phyloP scores from a whole-genome alignment of 2,888 invertebrate genomes.

The Lordiphosa fenestrarum region DNA sequence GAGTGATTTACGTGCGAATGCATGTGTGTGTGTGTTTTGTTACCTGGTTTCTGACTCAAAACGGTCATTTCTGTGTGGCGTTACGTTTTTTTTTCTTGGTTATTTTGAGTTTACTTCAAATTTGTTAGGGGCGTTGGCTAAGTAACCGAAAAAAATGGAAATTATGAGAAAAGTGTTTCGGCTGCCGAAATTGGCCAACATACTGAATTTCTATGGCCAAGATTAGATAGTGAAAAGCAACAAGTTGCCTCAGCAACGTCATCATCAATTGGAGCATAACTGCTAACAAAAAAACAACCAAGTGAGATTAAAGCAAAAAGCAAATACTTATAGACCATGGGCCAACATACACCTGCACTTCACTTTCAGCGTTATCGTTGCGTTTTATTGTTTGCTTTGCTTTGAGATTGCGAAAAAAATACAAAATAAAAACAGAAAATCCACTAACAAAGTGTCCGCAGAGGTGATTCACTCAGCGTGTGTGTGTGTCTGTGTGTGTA shows the following conservation, averaged over 20 bases:
- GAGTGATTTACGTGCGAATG: conserved; percentile 6
- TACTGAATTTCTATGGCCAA: conserved; percentile 21
- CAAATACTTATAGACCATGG: conserved; percentile 34
- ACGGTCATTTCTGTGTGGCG: conserved; percentile 70
- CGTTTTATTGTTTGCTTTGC: conserved; percentile 62
- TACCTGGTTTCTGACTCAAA: conserved; percentile 58
- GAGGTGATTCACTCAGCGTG: conserved; percentile 8
- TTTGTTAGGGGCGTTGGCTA: conserved; percentile 69
- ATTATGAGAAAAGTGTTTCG: conserved; percentile 12
- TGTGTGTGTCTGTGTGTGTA: conserved; percentile 27
- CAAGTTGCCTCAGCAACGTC: conserved; percentile 58
- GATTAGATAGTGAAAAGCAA: conserved; percentile 59
- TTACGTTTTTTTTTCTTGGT: conserved; percentile 55
- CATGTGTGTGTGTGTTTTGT: conserved; percentile 28
- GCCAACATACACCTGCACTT: conserved; percentile 66
- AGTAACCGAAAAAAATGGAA: conserved; percentile 23
- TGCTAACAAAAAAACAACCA: conserved; percentile 41
- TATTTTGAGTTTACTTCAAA: conserved; percentile 28
- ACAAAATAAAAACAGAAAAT: conserved; percentile 25
- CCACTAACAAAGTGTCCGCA: conserved; percentile 7
- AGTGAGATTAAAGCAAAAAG: conserved; percentile 59
- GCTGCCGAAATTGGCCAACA: conserved; percentile 23
- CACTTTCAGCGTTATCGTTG: conserved; percentile 75
- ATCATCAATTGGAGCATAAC: conserved; percentile 67
- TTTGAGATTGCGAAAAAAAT: conserved; percentile 65